Evolutionary conservation across 2,888 invertebrate species (phyloP).

Genomic region (Eledona agricola): DNA sequence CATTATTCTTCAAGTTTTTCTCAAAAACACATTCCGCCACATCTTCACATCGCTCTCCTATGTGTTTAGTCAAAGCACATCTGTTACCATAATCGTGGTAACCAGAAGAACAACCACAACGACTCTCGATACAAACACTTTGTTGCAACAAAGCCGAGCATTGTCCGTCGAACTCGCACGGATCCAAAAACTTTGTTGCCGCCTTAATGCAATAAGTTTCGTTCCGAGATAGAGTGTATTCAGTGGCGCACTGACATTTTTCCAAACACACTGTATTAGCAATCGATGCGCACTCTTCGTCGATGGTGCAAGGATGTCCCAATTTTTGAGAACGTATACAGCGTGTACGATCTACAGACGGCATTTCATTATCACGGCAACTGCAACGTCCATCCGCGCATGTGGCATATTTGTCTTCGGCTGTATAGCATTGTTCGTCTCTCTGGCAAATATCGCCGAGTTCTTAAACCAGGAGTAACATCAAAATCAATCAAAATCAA

Average conservation of each 20-base stretch:
- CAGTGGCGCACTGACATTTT: constrained; percentile 54
- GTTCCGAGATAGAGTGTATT: constrained; percentile 52
- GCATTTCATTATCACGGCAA: constrained; percentile 51
- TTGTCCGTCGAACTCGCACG: constrained; percentile 55
- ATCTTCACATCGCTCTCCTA: constrained; percentile 50
- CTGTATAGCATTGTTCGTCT: constrained; percentile 54
- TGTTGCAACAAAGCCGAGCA: constrained; percentile 53
- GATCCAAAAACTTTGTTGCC: constrained; percentile 53
- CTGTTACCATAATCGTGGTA: constrained; percentile 50
- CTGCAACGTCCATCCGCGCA: constrained; percentile 54
- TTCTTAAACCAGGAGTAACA: constrained; percentile 43
- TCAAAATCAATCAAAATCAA: constrained; percentile 1
- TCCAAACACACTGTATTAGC: constrained; percentile 53
- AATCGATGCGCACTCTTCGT: constrained; percentile 52
- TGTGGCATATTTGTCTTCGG: constrained; percentile 49
- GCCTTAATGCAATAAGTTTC: constrained; percentile 54
- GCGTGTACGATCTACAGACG: constrained; percentile 46
- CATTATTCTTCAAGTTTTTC: constrained; percentile 40
- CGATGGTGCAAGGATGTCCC: constrained; percentile 51
- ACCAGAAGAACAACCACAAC: constrained; percentile 51
- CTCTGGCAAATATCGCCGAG: constrained; percentile 52
- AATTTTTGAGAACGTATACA: constrained; percentile 51
- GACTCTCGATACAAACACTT: constrained; percentile 46
- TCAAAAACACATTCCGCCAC: constrained; percentile 53
- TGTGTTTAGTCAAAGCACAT: constrained; percentile 48